Percentiles rank a stretch among this genome's conserved stretches.
Evolutionary conservation across 2,113 vertebrate species (phyloP).

Genomic region (Anthoscopus minutus): DNA sequence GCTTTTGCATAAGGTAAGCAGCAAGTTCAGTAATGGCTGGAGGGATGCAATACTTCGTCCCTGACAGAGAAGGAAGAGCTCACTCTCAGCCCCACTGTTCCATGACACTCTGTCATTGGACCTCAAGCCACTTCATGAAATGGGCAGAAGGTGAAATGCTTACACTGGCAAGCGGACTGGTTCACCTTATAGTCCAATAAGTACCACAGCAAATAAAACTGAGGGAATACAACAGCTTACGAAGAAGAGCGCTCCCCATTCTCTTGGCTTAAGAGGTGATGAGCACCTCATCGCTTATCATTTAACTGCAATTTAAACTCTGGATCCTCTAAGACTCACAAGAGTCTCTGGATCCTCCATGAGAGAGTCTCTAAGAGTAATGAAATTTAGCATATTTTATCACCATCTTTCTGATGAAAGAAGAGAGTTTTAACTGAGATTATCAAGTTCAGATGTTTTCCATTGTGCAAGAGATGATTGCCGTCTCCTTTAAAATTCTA

Average conservation of each 20-base stretch:
- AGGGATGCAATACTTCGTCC: not conserved
- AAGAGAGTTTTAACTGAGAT: not conserved
- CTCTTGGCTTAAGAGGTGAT: rapidly evolving
- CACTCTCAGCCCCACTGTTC: not conserved
- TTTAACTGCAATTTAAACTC: not conserved
- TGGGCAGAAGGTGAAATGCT: not conserved
- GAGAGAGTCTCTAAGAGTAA: too few relatives aligned
- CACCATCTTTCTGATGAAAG: not conserved
- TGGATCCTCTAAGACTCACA: not conserved
- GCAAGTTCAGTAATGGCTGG: not conserved
- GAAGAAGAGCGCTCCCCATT: not conserved
- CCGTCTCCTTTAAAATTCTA: not conserved
- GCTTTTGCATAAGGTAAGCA: rapidly evolving
- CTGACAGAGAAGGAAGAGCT: not conserved
- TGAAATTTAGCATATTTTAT: not conserved
- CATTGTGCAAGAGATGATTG: not conserved
- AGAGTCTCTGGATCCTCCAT: too few relatives aligned
- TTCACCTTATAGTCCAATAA: not conserved
- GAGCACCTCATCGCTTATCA: not conserved
- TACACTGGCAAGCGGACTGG: too few relatives aligned
- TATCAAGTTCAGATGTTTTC: not conserved
- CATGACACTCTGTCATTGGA: not conserved
- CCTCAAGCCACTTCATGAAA: not conserved
- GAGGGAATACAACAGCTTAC: not conserved
- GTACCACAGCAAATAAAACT: not conserved